These are phyloP conservation scores for Cerceris ruficornis DNA, from an alignment of 2,888 invertebrate species.

Conservation along the genomic window DNA sequence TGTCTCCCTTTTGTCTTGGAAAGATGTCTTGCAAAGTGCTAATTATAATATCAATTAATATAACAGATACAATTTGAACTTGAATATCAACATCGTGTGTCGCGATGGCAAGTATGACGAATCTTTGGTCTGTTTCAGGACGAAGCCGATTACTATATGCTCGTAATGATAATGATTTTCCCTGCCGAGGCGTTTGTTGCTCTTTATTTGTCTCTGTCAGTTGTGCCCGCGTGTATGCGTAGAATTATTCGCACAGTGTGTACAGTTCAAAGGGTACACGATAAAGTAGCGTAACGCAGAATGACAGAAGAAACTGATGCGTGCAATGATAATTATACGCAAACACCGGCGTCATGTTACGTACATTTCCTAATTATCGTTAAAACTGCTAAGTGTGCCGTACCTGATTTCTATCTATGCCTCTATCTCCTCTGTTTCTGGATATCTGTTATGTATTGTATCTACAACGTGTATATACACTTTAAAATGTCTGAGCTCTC, in stretches of 20 bases:
- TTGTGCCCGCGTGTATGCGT: conserved; percentile 46
- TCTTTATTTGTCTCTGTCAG: conserved; percentile 51
- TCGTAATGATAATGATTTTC: conserved; percentile 52
- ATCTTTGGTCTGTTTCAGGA: conserved; percentile 80
- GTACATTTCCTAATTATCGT: conserved; percentile 76
- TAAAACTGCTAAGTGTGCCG: conserved; percentile 74
- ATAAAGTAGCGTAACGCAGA: conserved; percentile 30
- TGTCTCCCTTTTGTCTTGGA: neutral
- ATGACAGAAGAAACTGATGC: conserved; percentile 48
- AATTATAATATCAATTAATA: neutral
- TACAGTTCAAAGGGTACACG: neutral
- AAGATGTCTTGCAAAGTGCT: neutral
- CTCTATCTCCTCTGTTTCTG: conserved; percentile 47
- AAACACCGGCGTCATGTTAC: conserved; percentile 49
- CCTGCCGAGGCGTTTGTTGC: conserved; percentile 55
- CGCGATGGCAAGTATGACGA: conserved; percentile 64
- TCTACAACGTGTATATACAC: conserved; percentile 52
- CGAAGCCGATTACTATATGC: conserved; percentile 74
- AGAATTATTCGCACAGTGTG: conserved; percentile 7
- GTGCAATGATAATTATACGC: conserved; percentile 65
- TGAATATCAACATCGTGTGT: conserved; percentile 20
- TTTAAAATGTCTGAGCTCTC: conserved; percentile 47
- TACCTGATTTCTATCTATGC: conserved; percentile 70
- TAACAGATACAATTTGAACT: neutral
- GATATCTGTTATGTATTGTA: conserved; percentile 55